A percentile compares a stretch with the other conserved stretches of the same genome.
phyloP scores from a whole-genome alignment of 1,140 invertebrate species.

The Popillia japonica region DNA sequence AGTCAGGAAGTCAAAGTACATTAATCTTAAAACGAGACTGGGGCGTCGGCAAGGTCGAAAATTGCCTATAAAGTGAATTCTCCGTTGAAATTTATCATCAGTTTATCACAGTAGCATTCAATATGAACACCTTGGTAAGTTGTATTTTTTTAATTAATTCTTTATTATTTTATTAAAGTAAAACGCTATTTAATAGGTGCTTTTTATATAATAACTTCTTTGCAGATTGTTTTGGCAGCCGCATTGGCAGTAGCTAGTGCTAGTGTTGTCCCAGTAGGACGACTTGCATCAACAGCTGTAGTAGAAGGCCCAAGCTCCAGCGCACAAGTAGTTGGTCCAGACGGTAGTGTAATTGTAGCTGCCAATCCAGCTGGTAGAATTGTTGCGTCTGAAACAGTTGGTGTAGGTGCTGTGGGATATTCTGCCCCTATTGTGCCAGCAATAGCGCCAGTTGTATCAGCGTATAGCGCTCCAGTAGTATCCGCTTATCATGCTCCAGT shows the following conservation, averaged over 20 bases:
- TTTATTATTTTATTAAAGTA: neutral
- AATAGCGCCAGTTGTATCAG: too few relatives aligned
- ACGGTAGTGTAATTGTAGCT: too few relatives aligned
- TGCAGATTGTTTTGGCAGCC: constrained; percentile 50
- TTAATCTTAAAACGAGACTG: neutral
- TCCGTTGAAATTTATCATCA: neutral
- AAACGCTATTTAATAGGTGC: neutral
- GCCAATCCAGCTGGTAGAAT: too few relatives aligned
- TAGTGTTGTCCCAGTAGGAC: constrained; percentile 54
- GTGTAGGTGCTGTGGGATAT: too few relatives aligned
- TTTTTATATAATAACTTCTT: neutral
- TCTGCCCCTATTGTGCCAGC: constrained; percentile 45
- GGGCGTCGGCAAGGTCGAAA: constrained; percentile 21
- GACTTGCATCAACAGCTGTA: constrained; percentile 49
- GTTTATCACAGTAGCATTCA: neutral
- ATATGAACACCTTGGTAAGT: constrained; percentile 18
- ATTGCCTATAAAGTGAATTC: neutral
- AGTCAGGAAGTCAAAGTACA: neutral
- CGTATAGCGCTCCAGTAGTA: neutral
- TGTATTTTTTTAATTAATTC: neutral
- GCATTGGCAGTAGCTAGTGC: constrained; percentile 49
- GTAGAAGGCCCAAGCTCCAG: constrained; percentile 45
- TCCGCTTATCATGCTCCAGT: neutral
- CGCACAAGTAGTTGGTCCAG: constrained; percentile 45
- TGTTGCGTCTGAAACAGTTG: too few relatives aligned